These are phyloP conservation scores for Heliconius himera DNA, from an alignment of 1,140 invertebrate species.

Conservation along the genomic window DNA sequence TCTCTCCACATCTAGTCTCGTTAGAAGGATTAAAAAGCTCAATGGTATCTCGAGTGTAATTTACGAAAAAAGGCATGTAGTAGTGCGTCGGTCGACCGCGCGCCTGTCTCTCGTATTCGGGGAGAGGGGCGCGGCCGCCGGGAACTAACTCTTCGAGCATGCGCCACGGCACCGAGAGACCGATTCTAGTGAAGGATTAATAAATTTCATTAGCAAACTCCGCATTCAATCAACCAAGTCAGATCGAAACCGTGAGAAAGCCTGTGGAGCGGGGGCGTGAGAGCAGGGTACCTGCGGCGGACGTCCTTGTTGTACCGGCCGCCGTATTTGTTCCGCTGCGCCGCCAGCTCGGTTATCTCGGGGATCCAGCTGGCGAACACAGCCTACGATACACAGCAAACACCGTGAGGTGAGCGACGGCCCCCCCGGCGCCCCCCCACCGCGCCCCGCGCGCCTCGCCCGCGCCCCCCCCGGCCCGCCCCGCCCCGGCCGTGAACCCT, in stretches of 20 bases:
- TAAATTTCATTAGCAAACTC: conserved; percentile 83
- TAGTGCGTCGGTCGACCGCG: conserved; percentile 80
- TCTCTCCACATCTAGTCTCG: conserved; percentile 81
- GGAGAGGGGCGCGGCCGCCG: conserved; percentile 78
- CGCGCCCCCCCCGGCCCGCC: conserved; percentile 53
- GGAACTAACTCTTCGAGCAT: conserved; percentile 82
- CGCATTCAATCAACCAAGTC: conserved; percentile 82
- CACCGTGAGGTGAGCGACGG: conserved; percentile 72
- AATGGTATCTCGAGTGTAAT: conserved; percentile 78
- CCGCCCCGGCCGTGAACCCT: conserved; percentile 71
- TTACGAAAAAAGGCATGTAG: conserved; percentile 81
- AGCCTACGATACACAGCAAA: conserved; percentile 88
- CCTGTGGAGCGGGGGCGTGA: conserved; percentile 80
- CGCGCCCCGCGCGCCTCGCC: conserved; percentile 47
- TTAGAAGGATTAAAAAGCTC: conserved; percentile 81
- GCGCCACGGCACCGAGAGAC: conserved; percentile 83
- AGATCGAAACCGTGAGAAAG: conserved; percentile 79
- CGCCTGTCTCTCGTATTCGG: conserved; percentile 72
- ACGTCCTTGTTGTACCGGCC: conserved; percentile 98
- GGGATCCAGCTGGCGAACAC: conserved; percentile 99
- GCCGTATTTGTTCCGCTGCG: conserved; percentile 98
- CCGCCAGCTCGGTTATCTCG: conserved; percentile 99
- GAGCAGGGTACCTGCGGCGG: conserved; percentile 94
- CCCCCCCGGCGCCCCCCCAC: conserved; percentile 60
- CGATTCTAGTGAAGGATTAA: conserved; percentile 83